Conservation (phyloP, 2,113 vertebrate genomes). For the Nycticryphes semicollaris region DNA sequence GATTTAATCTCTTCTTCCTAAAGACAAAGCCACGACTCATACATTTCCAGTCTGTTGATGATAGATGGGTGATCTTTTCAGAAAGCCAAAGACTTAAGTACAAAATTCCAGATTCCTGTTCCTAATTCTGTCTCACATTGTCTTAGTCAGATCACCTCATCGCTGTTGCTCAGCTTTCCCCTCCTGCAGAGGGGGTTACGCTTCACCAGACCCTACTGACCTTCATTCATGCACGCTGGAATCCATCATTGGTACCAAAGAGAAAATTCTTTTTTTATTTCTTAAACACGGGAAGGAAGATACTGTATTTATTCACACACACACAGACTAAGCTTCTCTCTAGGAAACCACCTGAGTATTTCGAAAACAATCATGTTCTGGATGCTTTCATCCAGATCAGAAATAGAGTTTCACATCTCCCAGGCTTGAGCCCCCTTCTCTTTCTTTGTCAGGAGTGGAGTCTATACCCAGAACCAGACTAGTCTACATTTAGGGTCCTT, state of each 20-base stretch:
- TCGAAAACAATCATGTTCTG: neutral
- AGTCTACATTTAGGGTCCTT: neutral
- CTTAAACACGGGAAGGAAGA: neutral
- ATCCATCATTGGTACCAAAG: neutral
- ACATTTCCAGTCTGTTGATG: constrained; percentile 25
- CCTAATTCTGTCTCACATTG: neutral
- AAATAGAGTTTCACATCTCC: neutral
- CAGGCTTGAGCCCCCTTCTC: neutral
- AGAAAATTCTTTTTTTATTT: neutral
- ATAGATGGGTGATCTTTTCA: neutral
- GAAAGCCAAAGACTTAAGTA: constrained; percentile 9
- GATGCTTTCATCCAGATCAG: neutral
- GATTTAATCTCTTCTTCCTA: constrained; percentile 36
- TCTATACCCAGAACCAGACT: neutral
- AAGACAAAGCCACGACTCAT: neutral
- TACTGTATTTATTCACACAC: neutral
- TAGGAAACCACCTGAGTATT: neutral
- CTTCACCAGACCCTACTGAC: neutral
- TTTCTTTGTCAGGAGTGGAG: neutral
- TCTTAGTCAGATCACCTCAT: neutral
- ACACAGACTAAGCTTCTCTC: neutral
- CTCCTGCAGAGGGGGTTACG: neutral
- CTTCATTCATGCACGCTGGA: neutral
- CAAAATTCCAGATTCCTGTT: neutral
- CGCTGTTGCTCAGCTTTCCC: neutral